These are phyloP conservation scores for Scaptodrosophila lebanonensis DNA, from an alignment of 1,140 invertebrate genomes.

Conservation along the genomic window DNA sequence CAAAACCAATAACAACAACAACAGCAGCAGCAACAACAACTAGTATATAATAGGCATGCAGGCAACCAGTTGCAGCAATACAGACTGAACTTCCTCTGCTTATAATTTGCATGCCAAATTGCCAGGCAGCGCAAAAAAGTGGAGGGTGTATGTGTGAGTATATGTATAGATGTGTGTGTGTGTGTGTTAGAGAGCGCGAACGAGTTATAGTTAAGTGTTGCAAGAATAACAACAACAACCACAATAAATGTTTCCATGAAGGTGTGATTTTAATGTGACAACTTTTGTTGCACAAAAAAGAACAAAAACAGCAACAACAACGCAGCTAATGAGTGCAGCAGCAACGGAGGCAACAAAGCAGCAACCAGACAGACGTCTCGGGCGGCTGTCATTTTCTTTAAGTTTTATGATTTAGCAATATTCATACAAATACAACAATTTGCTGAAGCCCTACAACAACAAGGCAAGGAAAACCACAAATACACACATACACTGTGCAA, in stretches of 20 bases:
- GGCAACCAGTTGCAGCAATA: constrained; percentile 41
- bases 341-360: constrained; percentile 16
- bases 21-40: constrained; percentile 6
- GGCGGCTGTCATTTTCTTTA: constrained; percentile 41
- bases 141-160: constrained; percentile 45
- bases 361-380: too few relatives aligned
- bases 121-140: constrained; percentile 29
- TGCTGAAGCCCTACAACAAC: constrained; percentile 49
- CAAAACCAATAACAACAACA: constrained; percentile 8
- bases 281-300: constrained; percentile 42
- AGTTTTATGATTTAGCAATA: constrained; percentile 34
- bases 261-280: constrained; percentile 75
- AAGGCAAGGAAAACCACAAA: too few relatives aligned
- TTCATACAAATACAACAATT: constrained; percentile 4
- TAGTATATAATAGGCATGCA: constrained; percentile 41
- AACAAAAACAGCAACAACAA: not conserved
- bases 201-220: constrained; percentile 60
- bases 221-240: constrained; percentile 41
- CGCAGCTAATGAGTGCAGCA: too few relatives aligned
- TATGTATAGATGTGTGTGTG: constrained; percentile 18
- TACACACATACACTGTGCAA: constrained; percentile 4
- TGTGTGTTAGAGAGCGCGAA: constrained; percentile 36
- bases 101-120: constrained; percentile 65
- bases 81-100: constrained; percentile 38
- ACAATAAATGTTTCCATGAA: constrained; percentile 68